A percentile compares a stretch with the other conserved stretches of the same genome.
Conservation (phyloP, 1,140 invertebrate genomes). For the Pemphigus obesinymphae region DNA sequence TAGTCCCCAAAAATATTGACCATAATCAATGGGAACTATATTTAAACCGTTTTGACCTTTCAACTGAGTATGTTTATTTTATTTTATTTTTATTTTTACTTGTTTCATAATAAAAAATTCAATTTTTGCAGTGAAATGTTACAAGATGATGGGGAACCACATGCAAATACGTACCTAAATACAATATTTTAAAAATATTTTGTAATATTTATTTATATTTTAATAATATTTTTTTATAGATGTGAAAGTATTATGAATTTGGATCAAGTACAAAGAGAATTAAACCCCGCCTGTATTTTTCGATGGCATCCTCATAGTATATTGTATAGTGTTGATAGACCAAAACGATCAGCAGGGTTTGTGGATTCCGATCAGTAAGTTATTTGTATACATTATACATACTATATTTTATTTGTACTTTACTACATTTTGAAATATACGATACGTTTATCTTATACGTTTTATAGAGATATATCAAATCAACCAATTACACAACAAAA, state of each 20-base stretch:
- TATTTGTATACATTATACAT: too few species aligned
- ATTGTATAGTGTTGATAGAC: too few species aligned
- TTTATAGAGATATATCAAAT: background rate
- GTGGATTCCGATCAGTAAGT: too few species aligned
- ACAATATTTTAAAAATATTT: too few species aligned
- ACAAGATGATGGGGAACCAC: too few species aligned
- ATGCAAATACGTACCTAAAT: background rate
- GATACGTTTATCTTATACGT: too few species aligned
- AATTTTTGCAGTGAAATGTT: too few species aligned
- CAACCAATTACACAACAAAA: background rate
- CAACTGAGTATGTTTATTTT: background rate
- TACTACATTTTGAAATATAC: too few species aligned
- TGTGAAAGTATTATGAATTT: background rate
- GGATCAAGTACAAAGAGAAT: background rate
- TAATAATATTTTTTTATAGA: background rate
- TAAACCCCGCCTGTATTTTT: background rate
- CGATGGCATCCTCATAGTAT: background rate
- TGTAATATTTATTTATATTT: background rate
- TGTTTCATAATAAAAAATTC: background rate
- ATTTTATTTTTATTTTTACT: background rate
- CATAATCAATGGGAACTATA: background rate
- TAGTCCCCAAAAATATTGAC: background rate
- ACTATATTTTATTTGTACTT: too few species aligned
- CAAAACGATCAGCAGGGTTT: too few species aligned
- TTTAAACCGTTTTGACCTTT: background rate